phyloP scores from a whole-genome alignment of 2,113 vertebrate genomes.

The Sinocyclocheilus rhinocerous region DNA sequence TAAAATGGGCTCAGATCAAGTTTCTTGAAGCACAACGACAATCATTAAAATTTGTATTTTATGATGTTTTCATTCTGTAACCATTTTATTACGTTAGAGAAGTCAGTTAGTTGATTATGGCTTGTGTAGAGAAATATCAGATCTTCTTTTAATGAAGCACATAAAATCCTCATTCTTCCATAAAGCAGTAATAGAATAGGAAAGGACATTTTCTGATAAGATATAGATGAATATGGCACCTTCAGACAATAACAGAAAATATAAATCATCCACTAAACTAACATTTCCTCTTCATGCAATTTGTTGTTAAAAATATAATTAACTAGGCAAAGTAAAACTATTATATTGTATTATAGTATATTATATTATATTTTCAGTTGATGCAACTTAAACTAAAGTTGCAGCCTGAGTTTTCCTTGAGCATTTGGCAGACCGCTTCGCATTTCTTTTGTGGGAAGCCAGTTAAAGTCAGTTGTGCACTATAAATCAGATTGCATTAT shows the following conservation, averaged over 20 bases:
- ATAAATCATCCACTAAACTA: neutral
- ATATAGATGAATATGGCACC: neutral
- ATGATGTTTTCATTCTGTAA: neutral
- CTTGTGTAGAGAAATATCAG: neutral
- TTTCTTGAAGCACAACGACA: neutral
- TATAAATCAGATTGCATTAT: slow-evolving; percentile 10
- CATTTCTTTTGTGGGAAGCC: neutral
- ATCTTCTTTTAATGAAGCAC: slow-evolving; percentile 9
- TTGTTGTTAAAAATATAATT: neutral
- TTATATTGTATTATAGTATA: too few species aligned
- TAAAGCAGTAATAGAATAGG: neutral
- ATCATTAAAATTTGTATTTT: neutral
- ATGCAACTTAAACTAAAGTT: neutral
- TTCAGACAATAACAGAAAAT: neutral
- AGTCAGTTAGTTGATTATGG: neutral
- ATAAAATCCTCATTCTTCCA: neutral
- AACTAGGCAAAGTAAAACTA: neutral
- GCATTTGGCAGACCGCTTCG: neutral
- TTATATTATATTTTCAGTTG: neutral
- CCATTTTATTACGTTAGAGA: neutral
- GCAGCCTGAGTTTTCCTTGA: neutral
- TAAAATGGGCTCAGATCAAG: neutral
- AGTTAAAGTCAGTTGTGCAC: neutral
- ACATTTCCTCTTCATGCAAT: neutral
- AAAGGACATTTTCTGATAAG: neutral